Percentiles rank a stretch among this genome's conserved stretches.
Evolutionary conservation across 2,113 vertebrate species (phyloP).

Genomic region (Spea bombifrons): DNA sequence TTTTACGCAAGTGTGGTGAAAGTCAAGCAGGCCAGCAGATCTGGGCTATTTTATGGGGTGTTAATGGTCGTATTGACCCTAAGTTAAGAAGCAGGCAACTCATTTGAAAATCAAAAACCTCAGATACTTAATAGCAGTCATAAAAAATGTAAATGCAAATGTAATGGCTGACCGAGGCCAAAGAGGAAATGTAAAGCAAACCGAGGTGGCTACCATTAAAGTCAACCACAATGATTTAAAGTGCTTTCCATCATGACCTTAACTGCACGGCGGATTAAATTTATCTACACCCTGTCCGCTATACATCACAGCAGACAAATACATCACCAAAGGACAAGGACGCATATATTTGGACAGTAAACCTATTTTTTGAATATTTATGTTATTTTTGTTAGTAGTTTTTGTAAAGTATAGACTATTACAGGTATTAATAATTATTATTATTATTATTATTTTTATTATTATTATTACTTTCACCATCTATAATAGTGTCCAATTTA

Average conservation of each 20-base stretch:
- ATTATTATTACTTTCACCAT: background rate
- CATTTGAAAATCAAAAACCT: no score
- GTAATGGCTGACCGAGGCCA: no score
- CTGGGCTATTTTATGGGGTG: no score
- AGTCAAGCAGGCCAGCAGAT: no score
- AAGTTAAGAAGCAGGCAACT: no score
- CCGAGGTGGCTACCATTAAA: background rate
- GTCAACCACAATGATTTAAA: slow-evolving; percentile 20
- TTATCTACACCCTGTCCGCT: background rate
- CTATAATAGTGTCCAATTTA: no score
- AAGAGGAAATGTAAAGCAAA: no score
- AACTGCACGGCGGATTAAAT: background rate
- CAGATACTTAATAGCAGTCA: no score
- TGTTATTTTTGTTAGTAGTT: background rate
- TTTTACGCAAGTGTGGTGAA: no score
- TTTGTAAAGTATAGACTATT: background rate
- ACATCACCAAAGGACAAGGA: background rate
- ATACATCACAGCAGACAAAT: background rate
- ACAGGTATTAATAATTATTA: slow-evolving; percentile 1
- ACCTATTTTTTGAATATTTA: no score
- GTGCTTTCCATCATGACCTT: background rate
- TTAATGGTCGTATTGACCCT: no score
- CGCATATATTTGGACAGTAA: background rate
- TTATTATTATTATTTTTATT: background rate
- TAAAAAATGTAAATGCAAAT: no score